Evolutionary conservation across 1,140 invertebrate species (phyloP).

Genomic region (Trichonephila inaurata): DNA sequence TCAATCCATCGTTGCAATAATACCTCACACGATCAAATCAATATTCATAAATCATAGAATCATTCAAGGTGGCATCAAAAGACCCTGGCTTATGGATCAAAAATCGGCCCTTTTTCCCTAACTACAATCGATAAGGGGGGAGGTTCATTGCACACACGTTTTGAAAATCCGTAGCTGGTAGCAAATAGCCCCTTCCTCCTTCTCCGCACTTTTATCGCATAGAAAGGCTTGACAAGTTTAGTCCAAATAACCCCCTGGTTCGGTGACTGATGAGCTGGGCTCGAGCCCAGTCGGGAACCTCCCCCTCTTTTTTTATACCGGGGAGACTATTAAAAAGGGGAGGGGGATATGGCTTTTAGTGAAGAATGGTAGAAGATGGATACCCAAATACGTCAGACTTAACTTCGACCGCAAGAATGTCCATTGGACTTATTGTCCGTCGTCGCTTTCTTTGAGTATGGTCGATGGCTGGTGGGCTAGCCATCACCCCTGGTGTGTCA

Average conservation of each 20-base stretch:
- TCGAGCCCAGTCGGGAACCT: not conserved
- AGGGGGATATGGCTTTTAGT: slow-evolving; percentile 43
- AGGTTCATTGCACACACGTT: not conserved
- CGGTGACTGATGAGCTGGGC: slow-evolving; percentile 57
- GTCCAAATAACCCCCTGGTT: slow-evolving; percentile 62
- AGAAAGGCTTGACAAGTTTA: slow-evolving; percentile 61
- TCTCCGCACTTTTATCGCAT: slow-evolving; percentile 18
- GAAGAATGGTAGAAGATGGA: slow-evolving; percentile 59
- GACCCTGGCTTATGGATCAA: slow-evolving; percentile 16
- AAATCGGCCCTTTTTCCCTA: not conserved
- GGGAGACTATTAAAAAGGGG: not conserved
- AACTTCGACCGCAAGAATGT: slow-evolving; percentile 64
- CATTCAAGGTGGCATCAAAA: not conserved
- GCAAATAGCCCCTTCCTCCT: slow-evolving; percentile 46
- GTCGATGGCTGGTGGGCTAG: not conserved
- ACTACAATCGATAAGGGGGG: slow-evolving; percentile 4
- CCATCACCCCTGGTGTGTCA: slow-evolving; percentile 15
- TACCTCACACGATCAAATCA: slow-evolving; percentile 5
- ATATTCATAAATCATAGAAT: slow-evolving; percentile 44
- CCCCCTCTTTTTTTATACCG: slow-evolving; percentile 33
- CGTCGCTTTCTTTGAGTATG: slow-evolving; percentile 5
- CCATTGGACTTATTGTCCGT: slow-evolving; percentile 40
- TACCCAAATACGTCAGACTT: slow-evolving; percentile 65
- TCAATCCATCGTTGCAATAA: not conserved
- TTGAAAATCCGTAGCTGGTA: slow-evolving; percentile 15